Evolutionary conservation across 2,888 invertebrate genomes (phyloP), one percentile per base, ranked within the genome.

Genomic region (Noctua janthe): DNA sequence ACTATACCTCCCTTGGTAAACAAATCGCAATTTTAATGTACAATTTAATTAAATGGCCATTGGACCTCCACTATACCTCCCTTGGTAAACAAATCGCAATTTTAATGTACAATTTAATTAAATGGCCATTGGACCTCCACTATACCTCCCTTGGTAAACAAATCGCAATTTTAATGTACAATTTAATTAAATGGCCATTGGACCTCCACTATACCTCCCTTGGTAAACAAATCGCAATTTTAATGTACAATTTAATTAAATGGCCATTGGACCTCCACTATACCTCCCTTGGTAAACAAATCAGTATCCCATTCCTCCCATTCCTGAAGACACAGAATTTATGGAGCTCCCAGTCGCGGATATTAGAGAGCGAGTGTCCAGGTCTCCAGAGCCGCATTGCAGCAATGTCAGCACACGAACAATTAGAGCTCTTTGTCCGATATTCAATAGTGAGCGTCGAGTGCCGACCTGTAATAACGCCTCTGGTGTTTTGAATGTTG

Each of bases 391-490:
- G 70, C 90, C 88, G 92, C 91, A 92, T 89, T 92, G 91, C 91
- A 89, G 90, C 82, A 81, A 85, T 82, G 88, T 79, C 83, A 81
- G 89, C 86, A 86, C 91, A 92, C 92, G 95, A 95, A 94, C 96
- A 96, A 96, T 96, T 96, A 96, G 94, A 93, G 89, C 92, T 92
- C 95, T 95, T 96, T 96, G 96, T 96, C 94, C 95, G 88, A 95
- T 96, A 95, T 95, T 95, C 94, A 95, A 95, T 95, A 94, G 95
- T 91, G 91, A 81, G 71, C 69, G 84, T 85, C 90, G 89, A 93
- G 93, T 92, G 92, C 92, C 90, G 89, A 86, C 91, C 93, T 92
- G 91, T 92, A 93, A 94, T 94, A 90, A 91, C 91, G 91, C 91
- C 89, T 88, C 89, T 88, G 67, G 83, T 92, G 91, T 93, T 94